A percentile compares a stretch with the other conserved stretches of the same genome.
phyloP scores from a whole-genome alignment of 2,113 vertebrate genomes.

The Uropsilus gracilis region DNA sequence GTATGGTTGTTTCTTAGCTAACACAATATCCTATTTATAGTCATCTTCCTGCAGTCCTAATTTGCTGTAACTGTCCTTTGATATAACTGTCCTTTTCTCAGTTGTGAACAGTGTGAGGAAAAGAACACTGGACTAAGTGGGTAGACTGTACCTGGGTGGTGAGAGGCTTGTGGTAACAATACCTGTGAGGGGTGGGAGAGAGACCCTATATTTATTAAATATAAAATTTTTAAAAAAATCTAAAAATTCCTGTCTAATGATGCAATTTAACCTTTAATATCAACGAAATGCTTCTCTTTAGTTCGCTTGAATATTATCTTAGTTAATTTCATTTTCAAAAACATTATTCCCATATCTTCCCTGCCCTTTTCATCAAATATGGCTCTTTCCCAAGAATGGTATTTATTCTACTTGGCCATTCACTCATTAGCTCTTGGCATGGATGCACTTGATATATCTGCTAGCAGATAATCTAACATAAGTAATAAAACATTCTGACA shows the following conservation, averaged over 20 bases:
- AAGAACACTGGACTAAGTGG: too few species aligned
- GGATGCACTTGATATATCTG: neutral
- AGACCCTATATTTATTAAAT: too few species aligned
- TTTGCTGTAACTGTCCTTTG: neutral
- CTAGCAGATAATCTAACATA: neutral
- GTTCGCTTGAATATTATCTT: neutral
- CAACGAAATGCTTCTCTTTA: neutral
- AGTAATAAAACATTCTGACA: neutral
- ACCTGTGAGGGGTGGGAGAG: too few species aligned
- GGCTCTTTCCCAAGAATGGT: neutral
- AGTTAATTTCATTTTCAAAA: neutral
- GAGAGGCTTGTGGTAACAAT: too few species aligned
- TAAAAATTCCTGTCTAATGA: neutral
- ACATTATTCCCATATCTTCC: neutral
- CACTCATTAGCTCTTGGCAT: neutral
- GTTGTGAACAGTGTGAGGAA: too few species aligned
- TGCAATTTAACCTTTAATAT: neutral
- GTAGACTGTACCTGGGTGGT: too few species aligned
- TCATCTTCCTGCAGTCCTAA: neutral
- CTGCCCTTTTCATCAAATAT: neutral
- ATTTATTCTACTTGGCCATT: neutral
- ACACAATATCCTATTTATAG: neutral
- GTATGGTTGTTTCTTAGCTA: neutral
- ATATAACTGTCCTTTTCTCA: too few species aligned
- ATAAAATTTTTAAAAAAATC: too few species aligned